Conservation (phyloP, 2,888 invertebrate species). For the Mechanitis mazaeus region DNA sequence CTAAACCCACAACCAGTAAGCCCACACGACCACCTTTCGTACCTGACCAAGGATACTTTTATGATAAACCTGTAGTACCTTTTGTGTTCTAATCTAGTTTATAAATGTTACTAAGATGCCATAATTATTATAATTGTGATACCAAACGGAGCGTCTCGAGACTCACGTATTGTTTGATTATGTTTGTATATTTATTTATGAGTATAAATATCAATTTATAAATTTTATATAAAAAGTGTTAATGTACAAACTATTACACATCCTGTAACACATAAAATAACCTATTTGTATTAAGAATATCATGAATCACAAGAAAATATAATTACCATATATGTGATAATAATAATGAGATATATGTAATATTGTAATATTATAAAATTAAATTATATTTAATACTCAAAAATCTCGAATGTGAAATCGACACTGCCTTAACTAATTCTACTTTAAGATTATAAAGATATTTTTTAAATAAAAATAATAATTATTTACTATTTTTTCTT, state of each 20-base stretch:
- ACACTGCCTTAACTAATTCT: constrained; percentile 71
- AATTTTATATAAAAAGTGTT: not conserved
- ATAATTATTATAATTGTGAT: constrained; percentile 69
- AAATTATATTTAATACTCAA: constrained; percentile 63
- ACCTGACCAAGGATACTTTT: constrained; percentile 62
- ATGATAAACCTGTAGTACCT: constrained; percentile 64
- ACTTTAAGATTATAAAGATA: constrained; percentile 54
- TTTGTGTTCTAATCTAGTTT: constrained; percentile 57
- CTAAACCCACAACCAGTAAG: constrained; percentile 31
- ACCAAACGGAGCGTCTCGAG: constrained; percentile 48
- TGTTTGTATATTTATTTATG: constrained; percentile 6
- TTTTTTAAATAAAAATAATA: constrained; percentile 43
- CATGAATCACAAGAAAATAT: not conserved
- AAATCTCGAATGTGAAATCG: constrained; percentile 48
- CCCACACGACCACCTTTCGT: constrained; percentile 55
- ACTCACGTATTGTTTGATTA: constrained; percentile 15
- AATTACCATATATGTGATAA: constrained; percentile 8
- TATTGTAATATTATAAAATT: constrained; percentile 29
- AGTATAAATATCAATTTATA: not conserved
- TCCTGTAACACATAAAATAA: too few relatives aligned
- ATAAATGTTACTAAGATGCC: constrained; percentile 34
- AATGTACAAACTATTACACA: not conserved
- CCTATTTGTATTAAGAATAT: too few relatives aligned
- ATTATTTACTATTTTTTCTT: constrained; percentile 17
- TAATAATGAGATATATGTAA: constrained; percentile 1